Evolutionary conservation across 2,888 invertebrate genomes (phyloP).

Genomic region (Orthosia gracilis): DNA sequence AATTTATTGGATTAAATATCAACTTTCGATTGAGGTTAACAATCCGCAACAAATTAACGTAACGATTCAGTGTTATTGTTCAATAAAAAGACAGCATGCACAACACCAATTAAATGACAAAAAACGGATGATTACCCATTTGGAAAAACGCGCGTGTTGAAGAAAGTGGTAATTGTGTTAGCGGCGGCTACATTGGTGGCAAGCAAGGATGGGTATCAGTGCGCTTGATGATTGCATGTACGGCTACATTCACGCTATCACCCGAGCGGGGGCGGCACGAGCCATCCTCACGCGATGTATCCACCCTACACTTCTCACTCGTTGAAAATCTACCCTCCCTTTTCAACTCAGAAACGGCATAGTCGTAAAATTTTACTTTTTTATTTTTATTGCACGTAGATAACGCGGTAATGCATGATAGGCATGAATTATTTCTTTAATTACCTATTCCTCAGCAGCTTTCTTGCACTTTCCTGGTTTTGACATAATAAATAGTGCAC

Average conservation of each 20-base stretch:
- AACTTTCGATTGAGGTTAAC: constrained; percentile 54
- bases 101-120: constrained; percentile 56
- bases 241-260: constrained; percentile 67
- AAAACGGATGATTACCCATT: constrained; percentile 52
- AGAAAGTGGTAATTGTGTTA: constrained; percentile 73
- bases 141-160: constrained; percentile 67
- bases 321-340: constrained; percentile 61
- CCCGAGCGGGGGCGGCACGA: constrained; percentile 58
- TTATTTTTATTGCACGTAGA: constrained; percentile 54
- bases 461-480: constrained; percentile 41
- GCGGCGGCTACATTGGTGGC: constrained; percentile 64
- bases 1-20: constrained; percentile 16
- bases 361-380: constrained; percentile 55
- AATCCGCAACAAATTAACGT: constrained; percentile 35
- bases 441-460: constrained; percentile 31
- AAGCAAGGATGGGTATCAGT: constrained; percentile 65
- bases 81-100: constrained; percentile 43
- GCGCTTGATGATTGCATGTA: constrained; percentile 71
- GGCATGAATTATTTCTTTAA: constrained; percentile 47
- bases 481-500: constrained; percentile 34
- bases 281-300: constrained; percentile 69
- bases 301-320: constrained; percentile 43
- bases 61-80: constrained; percentile 15
- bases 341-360: constrained; percentile 48
- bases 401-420: constrained; percentile 57